phyloP scores from a whole-genome alignment of 2,113 vertebrate species.

The Cephalopholis sonnerati region DNA sequence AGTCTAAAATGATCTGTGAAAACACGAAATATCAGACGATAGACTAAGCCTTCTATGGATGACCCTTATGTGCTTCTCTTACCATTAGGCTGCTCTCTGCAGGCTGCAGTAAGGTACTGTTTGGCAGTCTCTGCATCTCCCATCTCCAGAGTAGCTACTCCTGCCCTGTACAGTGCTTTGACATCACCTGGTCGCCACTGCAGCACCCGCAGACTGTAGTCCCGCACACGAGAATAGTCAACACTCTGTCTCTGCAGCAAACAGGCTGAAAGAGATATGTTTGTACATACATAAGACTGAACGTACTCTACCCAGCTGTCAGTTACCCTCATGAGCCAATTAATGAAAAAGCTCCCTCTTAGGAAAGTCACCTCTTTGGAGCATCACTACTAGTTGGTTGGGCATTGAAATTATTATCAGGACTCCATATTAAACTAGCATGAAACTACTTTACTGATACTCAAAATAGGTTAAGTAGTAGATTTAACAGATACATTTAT shows the following conservation, averaged over 20 bases:
- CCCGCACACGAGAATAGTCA: slow-evolving; percentile 89
- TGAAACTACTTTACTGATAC: not conserved
- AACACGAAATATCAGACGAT: not conserved
- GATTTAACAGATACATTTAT: no score
- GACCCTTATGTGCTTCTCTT: slow-evolving; percentile 6
- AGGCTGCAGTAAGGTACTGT: slow-evolving; percentile 86
- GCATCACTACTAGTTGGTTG: not conserved
- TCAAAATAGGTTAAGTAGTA: not conserved
- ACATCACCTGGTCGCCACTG: slow-evolving; percentile 85
- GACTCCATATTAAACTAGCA: not conserved
- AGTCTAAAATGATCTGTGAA: not conserved
- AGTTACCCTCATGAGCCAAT: not conserved
- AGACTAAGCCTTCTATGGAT: not conserved
- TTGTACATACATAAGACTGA: not conserved
- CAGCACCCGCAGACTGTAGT: slow-evolving; percentile 91
- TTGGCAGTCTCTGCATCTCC: slow-evolving; percentile 88
- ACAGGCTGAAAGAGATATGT: slow-evolving; percentile 83
- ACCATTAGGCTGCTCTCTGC: slow-evolving; percentile 89
- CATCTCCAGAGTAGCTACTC: slow-evolving; percentile 90
- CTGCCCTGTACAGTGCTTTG: slow-evolving; percentile 92
- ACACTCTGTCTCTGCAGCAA: slow-evolving; percentile 89
- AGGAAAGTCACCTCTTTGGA: not conserved
- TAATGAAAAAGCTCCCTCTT: not conserved
- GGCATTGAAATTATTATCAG: slow-evolving; percentile 11
- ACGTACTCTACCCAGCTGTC: not conserved